Conservation (phyloP, 2,113 vertebrate species). For the Porphyrio hochstetteri region DNA sequence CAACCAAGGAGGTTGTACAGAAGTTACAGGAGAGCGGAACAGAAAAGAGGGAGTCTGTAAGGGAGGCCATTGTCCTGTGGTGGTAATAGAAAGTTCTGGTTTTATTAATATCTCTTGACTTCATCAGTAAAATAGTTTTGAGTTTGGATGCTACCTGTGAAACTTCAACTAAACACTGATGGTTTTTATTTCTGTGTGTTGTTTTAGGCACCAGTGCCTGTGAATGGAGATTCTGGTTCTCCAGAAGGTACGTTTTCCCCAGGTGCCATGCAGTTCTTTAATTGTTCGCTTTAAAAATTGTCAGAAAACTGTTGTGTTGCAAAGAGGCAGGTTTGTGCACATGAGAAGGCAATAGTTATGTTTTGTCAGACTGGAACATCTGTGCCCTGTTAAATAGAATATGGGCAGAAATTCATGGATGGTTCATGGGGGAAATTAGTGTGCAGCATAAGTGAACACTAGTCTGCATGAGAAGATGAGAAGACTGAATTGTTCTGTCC, state of each 20-base stretch:
- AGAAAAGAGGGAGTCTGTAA: neutral
- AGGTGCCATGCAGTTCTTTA: neutral
- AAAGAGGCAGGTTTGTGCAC: neutral
- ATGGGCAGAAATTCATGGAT: neutral
- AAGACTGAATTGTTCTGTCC: neutral
- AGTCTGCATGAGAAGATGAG: neutral
- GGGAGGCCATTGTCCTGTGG: neutral
- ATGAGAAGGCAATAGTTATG: neutral
- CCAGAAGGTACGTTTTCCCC: conserved; percentile 77
- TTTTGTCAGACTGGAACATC: neutral
- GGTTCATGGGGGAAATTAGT: neutral
- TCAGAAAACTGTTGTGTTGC: neutral
- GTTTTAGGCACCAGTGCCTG: conserved; percentile 74
- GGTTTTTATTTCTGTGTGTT: neutral
- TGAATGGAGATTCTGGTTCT: conserved; percentile 57
- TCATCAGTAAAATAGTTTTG: neutral
- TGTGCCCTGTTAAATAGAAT: neutral
- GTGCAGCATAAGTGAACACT: neutral
- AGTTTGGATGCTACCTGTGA: neutral
- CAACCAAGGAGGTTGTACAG: neutral
- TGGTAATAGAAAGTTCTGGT: neutral
- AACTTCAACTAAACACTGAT: neutral
- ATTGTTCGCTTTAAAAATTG: neutral
- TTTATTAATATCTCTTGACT: neutral
- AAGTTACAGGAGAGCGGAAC: neutral